Evolutionary conservation across 2,888 invertebrate species (phyloP).

Genomic region (Cosmorhoe ocellata): DNA sequence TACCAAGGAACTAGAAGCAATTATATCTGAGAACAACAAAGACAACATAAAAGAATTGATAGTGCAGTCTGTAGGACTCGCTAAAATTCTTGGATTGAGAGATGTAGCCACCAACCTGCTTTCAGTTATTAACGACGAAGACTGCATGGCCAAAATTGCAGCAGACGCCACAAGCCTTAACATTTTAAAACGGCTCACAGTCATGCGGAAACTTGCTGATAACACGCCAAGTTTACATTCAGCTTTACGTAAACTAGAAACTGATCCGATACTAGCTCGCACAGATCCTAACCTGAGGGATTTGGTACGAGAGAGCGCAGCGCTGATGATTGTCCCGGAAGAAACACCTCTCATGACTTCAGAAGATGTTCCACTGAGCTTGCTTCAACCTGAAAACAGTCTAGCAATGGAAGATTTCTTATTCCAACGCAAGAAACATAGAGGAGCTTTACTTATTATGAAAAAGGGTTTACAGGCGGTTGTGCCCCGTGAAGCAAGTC

Average conservation of each 20-base stretch:
- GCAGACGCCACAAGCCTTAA: conserved; percentile 84
- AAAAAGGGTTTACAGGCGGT: conserved; percentile 89
- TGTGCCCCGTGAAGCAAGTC: conserved; percentile 88
- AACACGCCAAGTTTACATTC: conserved; percentile 84
- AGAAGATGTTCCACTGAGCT: conserved; percentile 86
- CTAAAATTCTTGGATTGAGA: conserved; percentile 86
- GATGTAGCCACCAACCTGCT: conserved; percentile 83
- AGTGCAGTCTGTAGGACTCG: conserved; percentile 86
- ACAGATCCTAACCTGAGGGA: conserved; percentile 87
- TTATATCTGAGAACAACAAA: conserved; percentile 76
- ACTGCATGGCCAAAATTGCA: conserved; percentile 80
- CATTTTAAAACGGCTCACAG: conserved; percentile 86
- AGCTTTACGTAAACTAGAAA: conserved; percentile 84
- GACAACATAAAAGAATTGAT: conserved; percentile 74
- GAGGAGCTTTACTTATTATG: conserved; percentile 86
- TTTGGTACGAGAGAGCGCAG: conserved; percentile 88
- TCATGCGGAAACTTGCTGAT: conserved; percentile 88
- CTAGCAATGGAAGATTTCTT: conserved; percentile 90
- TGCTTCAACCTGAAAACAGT: conserved; percentile 86
- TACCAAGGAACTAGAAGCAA: conserved; percentile 79
- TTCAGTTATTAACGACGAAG: conserved; percentile 78
- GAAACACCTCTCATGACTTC: conserved; percentile 84
- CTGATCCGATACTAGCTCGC: conserved; percentile 85
- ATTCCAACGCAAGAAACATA: conserved; percentile 81
- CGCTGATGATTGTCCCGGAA: conserved; percentile 86